Percentiles rank a stretch among this genome's conserved stretches.
phyloP scores from a whole-genome alignment of 2,888 invertebrate species.

The Leptinotarsa juncta region DNA sequence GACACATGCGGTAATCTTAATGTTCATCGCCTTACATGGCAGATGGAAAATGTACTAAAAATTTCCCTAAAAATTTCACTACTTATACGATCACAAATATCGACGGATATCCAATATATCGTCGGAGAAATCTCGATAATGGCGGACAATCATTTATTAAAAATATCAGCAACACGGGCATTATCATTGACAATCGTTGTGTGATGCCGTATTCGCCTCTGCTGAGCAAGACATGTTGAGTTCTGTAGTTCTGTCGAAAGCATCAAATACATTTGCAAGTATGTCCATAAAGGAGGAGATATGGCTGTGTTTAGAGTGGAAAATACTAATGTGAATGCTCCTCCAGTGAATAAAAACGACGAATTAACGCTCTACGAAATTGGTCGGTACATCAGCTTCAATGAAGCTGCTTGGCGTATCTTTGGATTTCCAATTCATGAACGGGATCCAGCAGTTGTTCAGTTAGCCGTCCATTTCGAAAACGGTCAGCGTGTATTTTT shows the following conservation, averaged over 20 bases:
- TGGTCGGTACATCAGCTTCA: constrained; percentile 51
- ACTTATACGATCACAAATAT: constrained; percentile 34
- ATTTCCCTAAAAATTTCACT: constrained; percentile 33
- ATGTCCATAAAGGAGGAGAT: constrained; percentile 52
- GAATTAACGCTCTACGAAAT: constrained; percentile 17
- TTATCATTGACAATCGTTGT: constrained; percentile 55
- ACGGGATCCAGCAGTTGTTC: constrained; percentile 52
- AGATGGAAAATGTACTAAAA: constrained; percentile 58
- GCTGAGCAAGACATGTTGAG: constrained; percentile 54
- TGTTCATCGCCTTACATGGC: constrained; percentile 60
- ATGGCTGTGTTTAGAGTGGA: constrained; percentile 52
- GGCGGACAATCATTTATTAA: not conserved
- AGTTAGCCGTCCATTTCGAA: constrained; percentile 36
- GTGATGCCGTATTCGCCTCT: constrained; percentile 59
- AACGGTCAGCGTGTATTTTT: constrained; percentile 42
- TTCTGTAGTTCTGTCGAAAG: constrained; percentile 59
- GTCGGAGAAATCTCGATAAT: constrained; percentile 8
- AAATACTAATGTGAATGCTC: too few relatives aligned
- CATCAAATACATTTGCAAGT: constrained; percentile 48
- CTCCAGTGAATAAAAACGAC: not conserved
- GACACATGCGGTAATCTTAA: constrained; percentile 59
- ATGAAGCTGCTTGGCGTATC: constrained; percentile 53
- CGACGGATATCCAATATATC: constrained; percentile 39
- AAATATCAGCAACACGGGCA: not conserved
- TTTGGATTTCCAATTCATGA: constrained; percentile 50